Evolutionary conservation across 2,888 invertebrate species (phyloP), one percentile per base, ranked within the genome.

Genomic region (Augiades crinisus): DNA sequence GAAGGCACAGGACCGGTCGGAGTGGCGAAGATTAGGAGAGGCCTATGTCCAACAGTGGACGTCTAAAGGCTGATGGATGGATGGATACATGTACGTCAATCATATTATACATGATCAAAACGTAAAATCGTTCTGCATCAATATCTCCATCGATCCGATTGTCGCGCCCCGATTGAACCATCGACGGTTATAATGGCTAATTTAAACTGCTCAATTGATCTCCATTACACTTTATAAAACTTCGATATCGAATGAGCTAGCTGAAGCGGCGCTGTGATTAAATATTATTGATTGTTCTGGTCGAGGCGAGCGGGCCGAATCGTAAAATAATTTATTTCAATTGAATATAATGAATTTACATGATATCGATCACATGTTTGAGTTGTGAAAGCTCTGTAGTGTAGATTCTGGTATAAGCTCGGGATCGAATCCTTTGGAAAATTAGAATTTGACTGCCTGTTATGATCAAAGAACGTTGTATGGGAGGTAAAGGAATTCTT

Each of bases 161-260:
- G 73, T 71, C 70, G 74, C 78, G 61, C 69, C 72, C 72, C 68
- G 79, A 81, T 81, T 81, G 83, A 84, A 76, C 77, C 75, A 76
- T 80, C 77, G 67, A 49, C 63, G 65, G 68, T 70, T 70, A 77
- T 79, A 81, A 82, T 77, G 75, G 78, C 81, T 83, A 83, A 88
- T 85, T 84, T 77, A 85, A 81, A 83, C 72, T 65, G 78, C 72
- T 80, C 87, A 87, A 87, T 87, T 86, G 88, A 78, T 80, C 78
- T 84, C 83, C 69, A 87, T 87, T 86, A 84, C 79, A 74, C 68
- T 80, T 78, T 77, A 75, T 82, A 84, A 81, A 83, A 82, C 68
- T 78, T 70, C 70, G 75, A 81, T 85, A 85, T 80, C 70, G 71
- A 76, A 83, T 80, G 74, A 75, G 61, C 69, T 68, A 64, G 67